phyloP scores from a whole-genome alignment of 1,140 invertebrate species.

The Brachionus manjavacas region DNA sequence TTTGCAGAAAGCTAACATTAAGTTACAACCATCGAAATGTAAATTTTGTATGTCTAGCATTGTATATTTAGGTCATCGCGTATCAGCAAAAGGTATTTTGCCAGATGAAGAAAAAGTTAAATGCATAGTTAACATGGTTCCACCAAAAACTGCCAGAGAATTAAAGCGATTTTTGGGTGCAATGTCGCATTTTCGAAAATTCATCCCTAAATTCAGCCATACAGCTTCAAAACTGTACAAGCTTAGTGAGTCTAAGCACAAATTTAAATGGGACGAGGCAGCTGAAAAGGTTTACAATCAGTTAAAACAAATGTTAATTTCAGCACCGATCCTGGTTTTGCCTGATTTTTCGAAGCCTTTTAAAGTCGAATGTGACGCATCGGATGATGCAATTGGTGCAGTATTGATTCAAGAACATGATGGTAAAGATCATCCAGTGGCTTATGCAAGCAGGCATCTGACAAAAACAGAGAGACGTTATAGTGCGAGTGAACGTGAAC shows the following conservation, averaged over 20 bases:
- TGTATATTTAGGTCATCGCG: background rate
- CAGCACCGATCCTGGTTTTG: no score
- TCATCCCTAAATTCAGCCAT: constrained; percentile 45
- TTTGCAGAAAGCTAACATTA: background rate
- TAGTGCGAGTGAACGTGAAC: background rate
- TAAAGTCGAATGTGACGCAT: no score
- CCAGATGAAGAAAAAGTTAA: constrained; percentile 43
- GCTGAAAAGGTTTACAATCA: constrained; percentile 43
- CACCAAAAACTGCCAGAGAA: constrained; percentile 47
- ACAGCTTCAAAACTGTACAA: constrained; percentile 50
- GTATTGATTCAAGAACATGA: no score
- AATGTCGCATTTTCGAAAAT: constrained; percentile 47
- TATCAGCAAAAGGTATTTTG: background rate
- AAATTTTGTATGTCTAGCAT: background rate
- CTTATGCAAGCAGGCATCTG: no score
- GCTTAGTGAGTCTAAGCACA: constrained; percentile 47
- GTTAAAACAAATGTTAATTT: no score
- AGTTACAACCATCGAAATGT: background rate
- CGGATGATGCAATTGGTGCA: no score
- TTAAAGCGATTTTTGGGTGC: constrained; percentile 49
- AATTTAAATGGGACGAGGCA: constrained; percentile 48
- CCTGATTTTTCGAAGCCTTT: no score
- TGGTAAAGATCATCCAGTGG: no score
- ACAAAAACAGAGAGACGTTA: no score
- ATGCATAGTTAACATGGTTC: constrained; percentile 46